These are phyloP conservation scores for Erethizon dorsatum DNA, from an alignment of 2,797 vertebrate genomes.

Conservation along the genomic window DNA sequence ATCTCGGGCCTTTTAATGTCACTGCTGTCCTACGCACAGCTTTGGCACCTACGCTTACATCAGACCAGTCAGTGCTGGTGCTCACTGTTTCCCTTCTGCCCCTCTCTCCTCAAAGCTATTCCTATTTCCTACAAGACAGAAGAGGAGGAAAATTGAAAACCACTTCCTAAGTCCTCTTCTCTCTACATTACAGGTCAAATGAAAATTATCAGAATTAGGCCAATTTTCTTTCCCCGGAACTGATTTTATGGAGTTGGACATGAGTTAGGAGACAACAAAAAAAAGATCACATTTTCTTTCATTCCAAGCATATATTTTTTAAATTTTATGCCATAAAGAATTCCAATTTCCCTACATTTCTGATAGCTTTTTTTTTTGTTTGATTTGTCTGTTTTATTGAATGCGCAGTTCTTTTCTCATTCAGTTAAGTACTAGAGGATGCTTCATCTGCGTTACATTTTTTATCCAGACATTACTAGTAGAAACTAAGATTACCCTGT, in stretches of 20 bases:
- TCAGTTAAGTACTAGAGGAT: neutral
- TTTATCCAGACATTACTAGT: neutral
- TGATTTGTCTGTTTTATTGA: slow-evolving; percentile 24
- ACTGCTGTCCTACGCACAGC: neutral
- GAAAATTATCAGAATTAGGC: neutral
- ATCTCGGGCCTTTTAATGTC: neutral
- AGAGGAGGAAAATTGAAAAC: neutral
- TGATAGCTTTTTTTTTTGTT: neutral
- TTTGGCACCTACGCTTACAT: neutral
- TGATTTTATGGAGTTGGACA: neutral
- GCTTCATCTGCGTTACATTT: neutral
- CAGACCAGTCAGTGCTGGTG: neutral
- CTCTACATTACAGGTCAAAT: neutral
- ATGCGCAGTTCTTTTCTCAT: neutral
- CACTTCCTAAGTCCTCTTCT: neutral
- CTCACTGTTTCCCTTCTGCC: neutral
- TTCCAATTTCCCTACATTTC: neutral
- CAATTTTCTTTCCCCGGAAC: neutral
- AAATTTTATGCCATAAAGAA: neutral
- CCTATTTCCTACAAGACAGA: neutral
- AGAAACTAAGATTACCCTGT: slow-evolving; percentile 24
- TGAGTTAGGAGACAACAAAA: neutral
- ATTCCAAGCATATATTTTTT: neutral
- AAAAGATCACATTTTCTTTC: neutral
- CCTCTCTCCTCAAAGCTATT: neutral